A percentile compares a stretch with the other conserved stretches of the same genome.
Evolutionary conservation across 2,888 invertebrate species (phyloP).

Genomic region (Protonemura montana): DNA sequence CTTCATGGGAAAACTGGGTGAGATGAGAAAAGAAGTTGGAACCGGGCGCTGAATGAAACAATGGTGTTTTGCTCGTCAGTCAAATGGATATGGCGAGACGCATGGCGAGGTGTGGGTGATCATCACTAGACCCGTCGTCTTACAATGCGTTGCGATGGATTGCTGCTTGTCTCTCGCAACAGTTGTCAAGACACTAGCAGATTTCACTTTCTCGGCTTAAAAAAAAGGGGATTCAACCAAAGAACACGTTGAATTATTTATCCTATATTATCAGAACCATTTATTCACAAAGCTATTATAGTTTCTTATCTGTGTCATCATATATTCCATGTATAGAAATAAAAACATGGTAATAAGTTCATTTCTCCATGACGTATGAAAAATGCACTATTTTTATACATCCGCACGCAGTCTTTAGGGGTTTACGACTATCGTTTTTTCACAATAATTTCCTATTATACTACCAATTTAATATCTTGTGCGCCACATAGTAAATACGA

Average conservation of each 20-base stretch:
- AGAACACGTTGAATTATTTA: neutral
- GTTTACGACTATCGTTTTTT: too few species aligned
- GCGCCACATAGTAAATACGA: too few species aligned
- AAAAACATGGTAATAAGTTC: too few species aligned
- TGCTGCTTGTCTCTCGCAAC: neutral
- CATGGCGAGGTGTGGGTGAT: neutral
- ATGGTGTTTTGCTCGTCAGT: neutral
- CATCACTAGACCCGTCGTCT: neutral
- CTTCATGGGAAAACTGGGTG: neutral
- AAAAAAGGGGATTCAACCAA: neutral
- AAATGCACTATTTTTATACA: too few species aligned
- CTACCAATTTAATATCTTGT: too few species aligned
- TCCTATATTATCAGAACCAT: neutral
- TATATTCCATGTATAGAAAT: neutral
- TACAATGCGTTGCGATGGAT: neutral
- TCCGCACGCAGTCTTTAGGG: too few species aligned
- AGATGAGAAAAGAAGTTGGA: neutral
- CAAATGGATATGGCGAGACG: neutral
- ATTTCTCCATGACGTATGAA: too few species aligned
- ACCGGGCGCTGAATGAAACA: neutral
- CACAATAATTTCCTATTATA: too few species aligned
- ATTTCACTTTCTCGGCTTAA: neutral
- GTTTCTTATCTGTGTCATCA: neutral
- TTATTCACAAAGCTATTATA: neutral
- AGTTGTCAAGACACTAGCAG: neutral